phyloP scores from a whole-genome alignment of 2,888 invertebrate genomes.

The Argyresthia albistria region DNA sequence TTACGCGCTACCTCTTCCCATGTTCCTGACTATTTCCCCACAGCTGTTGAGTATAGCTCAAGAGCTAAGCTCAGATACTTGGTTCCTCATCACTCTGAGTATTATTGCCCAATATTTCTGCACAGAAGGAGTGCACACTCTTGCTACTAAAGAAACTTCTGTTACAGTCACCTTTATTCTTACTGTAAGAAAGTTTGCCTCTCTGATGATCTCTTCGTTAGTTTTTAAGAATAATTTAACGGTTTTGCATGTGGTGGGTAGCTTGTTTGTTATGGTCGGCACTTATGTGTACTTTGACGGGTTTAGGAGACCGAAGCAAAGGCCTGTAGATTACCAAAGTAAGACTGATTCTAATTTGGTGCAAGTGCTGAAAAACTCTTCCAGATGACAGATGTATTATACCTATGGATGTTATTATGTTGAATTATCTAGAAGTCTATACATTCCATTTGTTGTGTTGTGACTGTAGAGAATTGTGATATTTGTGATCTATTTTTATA shows the following conservation, averaged over 20 bases:
- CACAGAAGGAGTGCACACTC: conserved; percentile 47
- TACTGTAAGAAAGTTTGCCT: conserved; percentile 53
- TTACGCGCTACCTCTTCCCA: conserved; percentile 44
- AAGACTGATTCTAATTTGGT: no score
- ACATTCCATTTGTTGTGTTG: no score
- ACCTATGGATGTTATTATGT: no score
- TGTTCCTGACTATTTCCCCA: conserved; percentile 41
- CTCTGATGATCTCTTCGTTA: conserved; percentile 46
- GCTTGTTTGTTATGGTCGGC: conserved; percentile 43
- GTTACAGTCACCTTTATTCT: conserved; percentile 57
- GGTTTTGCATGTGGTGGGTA: conserved; percentile 41
- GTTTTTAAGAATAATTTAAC: conserved; percentile 59
- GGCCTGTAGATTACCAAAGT: conserved; percentile 27
- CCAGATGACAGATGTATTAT: no score
- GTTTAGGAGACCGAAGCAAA: conserved; percentile 35
- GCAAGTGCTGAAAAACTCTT: no score
- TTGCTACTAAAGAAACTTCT: conserved; percentile 50
- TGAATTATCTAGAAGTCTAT: no score
- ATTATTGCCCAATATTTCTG: conserved; percentile 50
- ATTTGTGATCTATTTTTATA: not conserved
- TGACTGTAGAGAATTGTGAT: no score
- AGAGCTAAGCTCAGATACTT: conserved; percentile 26
- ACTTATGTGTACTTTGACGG: conserved; percentile 58
- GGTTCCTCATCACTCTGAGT: conserved; percentile 38
- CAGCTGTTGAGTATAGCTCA: conserved; percentile 29